Evolutionary conservation across 2,888 invertebrate species (phyloP).

Genomic region (Atrina japonica): DNA sequence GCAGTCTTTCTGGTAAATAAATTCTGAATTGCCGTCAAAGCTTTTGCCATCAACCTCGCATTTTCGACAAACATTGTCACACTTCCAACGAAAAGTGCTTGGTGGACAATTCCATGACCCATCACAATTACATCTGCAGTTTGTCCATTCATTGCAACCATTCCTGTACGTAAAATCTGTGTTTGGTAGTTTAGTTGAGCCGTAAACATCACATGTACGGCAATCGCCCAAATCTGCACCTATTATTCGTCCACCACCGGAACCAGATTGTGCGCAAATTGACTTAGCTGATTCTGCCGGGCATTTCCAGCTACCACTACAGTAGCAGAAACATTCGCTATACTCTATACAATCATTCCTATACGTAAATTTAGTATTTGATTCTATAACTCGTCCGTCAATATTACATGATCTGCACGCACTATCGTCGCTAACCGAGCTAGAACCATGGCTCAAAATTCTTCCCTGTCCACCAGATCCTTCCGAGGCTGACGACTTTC

Average conservation of each 20-base stretch:
- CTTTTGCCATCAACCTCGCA: conserved; percentile 61
- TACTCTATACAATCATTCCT: conserved; percentile 63
- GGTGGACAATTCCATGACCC: conserved; percentile 64
- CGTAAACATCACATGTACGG: conserved; percentile 55
- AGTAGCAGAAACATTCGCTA: conserved; percentile 61
- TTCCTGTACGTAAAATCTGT: conserved; percentile 59
- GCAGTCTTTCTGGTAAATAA: conserved; percentile 49
- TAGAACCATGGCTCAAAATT: conserved; percentile 8
- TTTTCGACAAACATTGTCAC: conserved; percentile 50
- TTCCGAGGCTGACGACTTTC: not conserved
- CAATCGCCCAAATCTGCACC: conserved; percentile 28
- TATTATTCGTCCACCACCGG: conserved; percentile 14
- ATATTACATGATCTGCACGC: conserved; percentile 39
- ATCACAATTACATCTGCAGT: conserved; percentile 65
- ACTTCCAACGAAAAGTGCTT: conserved; percentile 30
- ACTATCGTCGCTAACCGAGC: not conserved
- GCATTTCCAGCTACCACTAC: conserved; percentile 62
- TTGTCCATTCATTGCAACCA: conserved; percentile 60
- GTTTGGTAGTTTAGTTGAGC: conserved; percentile 51
- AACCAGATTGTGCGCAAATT: conserved; percentile 45
- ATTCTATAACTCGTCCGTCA: conserved; percentile 30
- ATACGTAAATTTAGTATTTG: conserved; percentile 56
- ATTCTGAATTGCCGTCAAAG: conserved; percentile 59
- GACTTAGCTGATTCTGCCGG: conserved; percentile 51
- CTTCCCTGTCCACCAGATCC: not conserved